Percentiles rank a stretch among this genome's conserved stretches.
Conservation (phyloP, 2,797 vertebrate species). For the Semotilus atromaculatus region DNA sequence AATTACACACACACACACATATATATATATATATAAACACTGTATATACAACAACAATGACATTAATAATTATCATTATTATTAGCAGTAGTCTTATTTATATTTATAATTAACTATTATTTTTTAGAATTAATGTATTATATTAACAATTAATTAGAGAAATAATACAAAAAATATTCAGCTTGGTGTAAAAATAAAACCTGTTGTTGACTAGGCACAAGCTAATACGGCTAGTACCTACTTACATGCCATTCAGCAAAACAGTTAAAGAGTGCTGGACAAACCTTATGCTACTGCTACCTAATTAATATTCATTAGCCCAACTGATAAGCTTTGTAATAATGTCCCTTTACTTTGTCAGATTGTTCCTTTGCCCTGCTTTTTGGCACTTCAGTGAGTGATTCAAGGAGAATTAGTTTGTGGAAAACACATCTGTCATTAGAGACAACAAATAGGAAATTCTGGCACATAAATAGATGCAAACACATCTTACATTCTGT, state of each 20-base stretch:
- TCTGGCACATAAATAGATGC: background rate
- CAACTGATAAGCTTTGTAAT: background rate
- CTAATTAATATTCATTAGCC: slow-evolving; percentile 6
- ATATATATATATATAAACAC: too few species aligned
- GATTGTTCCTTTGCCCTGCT: background rate
- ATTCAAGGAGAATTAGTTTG: background rate
- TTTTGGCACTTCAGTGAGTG: background rate
- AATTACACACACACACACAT: background rate
- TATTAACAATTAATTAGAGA: background rate
- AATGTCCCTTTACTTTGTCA: background rate
- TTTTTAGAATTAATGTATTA: background rate
- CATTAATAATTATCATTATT: too few species aligned
- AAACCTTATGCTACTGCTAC: background rate
- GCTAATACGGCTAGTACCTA: background rate
- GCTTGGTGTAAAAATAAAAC: background rate
- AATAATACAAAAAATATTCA: background rate
- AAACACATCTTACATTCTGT: background rate
- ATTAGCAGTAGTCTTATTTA: background rate
- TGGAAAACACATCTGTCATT: slow-evolving; percentile 8
- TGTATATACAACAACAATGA: background rate
- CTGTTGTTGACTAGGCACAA: background rate
- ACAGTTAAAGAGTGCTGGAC: background rate
- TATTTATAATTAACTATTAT: background rate
- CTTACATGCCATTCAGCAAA: background rate
- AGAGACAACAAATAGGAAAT: background rate